Evolutionary conservation across 2,113 vertebrate genomes (phyloP), one percentile per base, ranked within the genome.

Genomic region (Forbesichthys agassizii): DNA sequence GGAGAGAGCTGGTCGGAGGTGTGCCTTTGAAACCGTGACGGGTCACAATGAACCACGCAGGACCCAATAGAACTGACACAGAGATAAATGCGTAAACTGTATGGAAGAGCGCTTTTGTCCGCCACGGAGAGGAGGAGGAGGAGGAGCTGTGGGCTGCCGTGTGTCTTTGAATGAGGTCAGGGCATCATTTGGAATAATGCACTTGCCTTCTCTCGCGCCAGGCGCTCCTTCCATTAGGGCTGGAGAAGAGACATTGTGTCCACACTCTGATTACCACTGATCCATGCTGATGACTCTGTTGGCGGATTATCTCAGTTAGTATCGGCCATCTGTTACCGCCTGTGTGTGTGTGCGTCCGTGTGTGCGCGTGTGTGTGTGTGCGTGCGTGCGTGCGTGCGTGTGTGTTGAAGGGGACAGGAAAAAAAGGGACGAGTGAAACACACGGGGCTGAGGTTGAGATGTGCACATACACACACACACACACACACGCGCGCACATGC

Each of bases 251-350:
- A 68, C 88, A 84, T 92, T 93, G 92, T 89, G 84, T 92, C 90
- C 92, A 80, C 86, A 91, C 90, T 93, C 92, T 94, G 94, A 94
- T 95, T 94, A 93, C 90, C 92, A 91, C 92, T 94, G 94, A 95
- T 96, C 92, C 94, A 91, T 91, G 92, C 92, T 95, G 94, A 95
- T 94, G 93, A 91, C 91, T 92, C 89, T 94, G 93, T 93, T 93
- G 92, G 76, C 82, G 91, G 94, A 94, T 96, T 96, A 95, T 93
- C 92, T 92, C 86, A 89, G 91, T 91, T 92, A 93, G 92, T 93
- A 92, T 94, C 92, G 89, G 90, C 95, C 94, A 95, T 96, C 95
- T 96, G 96, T 93, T 94, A 85, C 79, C 84, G 0, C 3, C 72
- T 64, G 82, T 65, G 72, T 78, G 74, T 80, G 74, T 70, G 69